A percentile compares a stretch with the other conserved stretches of the same genome.
These are phyloP conservation scores for Epinotia bilunana DNA, from an alignment of 2,888 invertebrate genomes.

Conservation along the genomic window DNA sequence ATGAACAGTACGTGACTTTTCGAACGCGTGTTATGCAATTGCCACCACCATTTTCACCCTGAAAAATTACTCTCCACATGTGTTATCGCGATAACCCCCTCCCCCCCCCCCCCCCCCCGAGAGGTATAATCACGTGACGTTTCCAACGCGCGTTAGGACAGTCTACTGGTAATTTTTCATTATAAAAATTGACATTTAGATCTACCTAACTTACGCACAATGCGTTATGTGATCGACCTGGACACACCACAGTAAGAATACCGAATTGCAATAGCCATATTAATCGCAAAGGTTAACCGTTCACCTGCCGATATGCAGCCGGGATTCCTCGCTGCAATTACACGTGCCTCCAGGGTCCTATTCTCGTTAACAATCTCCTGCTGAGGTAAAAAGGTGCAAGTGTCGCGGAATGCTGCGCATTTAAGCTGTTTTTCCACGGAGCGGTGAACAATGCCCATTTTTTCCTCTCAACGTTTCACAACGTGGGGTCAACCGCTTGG, in stretches of 20 bases:
- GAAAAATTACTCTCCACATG: no score
- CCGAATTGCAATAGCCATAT: background rate
- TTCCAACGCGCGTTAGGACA: no score
- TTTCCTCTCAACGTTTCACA: conserved; percentile 32
- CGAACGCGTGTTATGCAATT: no score
- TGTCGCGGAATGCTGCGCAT: background rate
- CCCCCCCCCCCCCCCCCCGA: no score
- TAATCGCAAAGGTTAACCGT: conserved; percentile 22
- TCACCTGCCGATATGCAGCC: conserved; percentile 33
- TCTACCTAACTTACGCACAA: no score
- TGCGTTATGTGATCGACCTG: no score
- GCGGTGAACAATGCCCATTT: conserved; percentile 31
- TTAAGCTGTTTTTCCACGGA: conserved; percentile 1
- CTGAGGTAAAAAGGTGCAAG: background rate
- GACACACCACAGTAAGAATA: background rate
- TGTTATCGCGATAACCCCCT: no score
- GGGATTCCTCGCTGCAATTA: conserved; percentile 32
- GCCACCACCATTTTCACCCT: no score
- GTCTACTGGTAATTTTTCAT: no score
- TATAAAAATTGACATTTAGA: no score
- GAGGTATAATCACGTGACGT: no score
- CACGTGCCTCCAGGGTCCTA: conserved; percentile 26
- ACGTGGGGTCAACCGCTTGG: conserved; percentile 34
- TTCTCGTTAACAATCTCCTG: conserved; percentile 25
- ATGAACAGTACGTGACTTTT: no score